phyloP scores from a whole-genome alignment of 2,888 invertebrate species.

The Deroplatys truncata region DNA sequence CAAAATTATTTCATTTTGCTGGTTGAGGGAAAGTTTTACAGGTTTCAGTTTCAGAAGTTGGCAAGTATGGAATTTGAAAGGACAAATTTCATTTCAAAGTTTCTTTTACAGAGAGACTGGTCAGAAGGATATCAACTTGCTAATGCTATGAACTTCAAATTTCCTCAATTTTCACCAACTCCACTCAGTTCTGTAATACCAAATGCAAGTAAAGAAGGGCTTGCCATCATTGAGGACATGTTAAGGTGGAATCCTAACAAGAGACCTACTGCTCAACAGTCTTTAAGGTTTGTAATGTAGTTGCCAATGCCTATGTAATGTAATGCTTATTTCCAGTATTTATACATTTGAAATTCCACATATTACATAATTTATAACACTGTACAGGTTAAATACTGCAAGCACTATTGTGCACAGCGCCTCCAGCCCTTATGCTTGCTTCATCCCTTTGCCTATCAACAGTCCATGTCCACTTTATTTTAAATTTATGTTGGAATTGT shows the following conservation, averaged over 20 bases:
- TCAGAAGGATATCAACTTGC: slow-evolving; percentile 92
- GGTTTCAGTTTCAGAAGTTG: no score
- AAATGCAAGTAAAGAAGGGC: slow-evolving; percentile 75
- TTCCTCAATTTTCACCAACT: slow-evolving; percentile 82
- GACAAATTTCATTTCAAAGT: neutral
- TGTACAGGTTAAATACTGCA: neutral
- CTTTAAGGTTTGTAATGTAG: slow-evolving; percentile 59
- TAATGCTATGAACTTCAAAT: slow-evolving; percentile 90
- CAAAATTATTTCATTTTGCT: no score
- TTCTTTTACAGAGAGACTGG: slow-evolving; percentile 72
- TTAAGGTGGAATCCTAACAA: slow-evolving; percentile 89
- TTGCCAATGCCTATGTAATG: neutral
- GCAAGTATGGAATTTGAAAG: neutral
- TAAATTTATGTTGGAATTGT: no score
- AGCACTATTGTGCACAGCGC: neutral
- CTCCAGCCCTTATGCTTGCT: no score
- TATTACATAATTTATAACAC: neutral
- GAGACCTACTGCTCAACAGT: slow-evolving; percentile 86
- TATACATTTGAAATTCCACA: no score
- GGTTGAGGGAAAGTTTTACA: no score
- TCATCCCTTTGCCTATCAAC: no score
- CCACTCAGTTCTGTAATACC: slow-evolving; percentile 76
- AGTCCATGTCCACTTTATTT: no score
- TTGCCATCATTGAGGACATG: slow-evolving; percentile 79
- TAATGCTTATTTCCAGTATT: neutral